phyloP scores from a whole-genome alignment of 2,797 vertebrate species.

The Lophotriccus pileatus region DNA sequence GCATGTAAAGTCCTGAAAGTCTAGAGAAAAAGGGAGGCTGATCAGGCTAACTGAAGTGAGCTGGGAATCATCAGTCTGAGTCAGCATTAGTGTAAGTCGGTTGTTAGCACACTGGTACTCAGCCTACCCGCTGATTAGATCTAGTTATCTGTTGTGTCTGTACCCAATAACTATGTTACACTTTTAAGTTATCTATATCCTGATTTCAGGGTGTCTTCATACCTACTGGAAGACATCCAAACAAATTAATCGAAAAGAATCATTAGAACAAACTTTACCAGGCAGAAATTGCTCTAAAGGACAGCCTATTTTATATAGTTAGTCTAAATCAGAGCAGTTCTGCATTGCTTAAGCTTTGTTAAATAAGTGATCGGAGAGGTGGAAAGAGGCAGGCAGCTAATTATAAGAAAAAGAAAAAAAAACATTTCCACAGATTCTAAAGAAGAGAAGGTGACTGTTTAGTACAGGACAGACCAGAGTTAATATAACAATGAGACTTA shows the following conservation, averaged over 20 bases:
- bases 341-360: not conserved
- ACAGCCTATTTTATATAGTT: rapidly evolving
- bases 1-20: not conserved
- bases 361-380: not conserved
- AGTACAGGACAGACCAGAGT: not conserved
- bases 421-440: not conserved
- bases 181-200: not conserved
- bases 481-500: slow-evolving; percentile 19
- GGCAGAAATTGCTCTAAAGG: not conserved
- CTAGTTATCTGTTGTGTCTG: not conserved
- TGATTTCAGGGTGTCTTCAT: not conserved
- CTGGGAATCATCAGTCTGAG: not conserved
- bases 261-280: not conserved
- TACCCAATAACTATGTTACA: not conserved
- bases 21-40: not conserved
- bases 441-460: not conserved
- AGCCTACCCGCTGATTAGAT: not conserved
- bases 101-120: not conserved
- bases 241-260: not conserved
- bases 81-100: not conserved
- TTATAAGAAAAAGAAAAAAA: not conserved
- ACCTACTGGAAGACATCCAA: not conserved
- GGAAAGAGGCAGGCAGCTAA: not conserved
- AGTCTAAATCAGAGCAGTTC: not conserved
- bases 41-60: not conserved